Conservation (phyloP, 2,113 vertebrate genomes). For the Stegostoma tigrinum region DNA sequence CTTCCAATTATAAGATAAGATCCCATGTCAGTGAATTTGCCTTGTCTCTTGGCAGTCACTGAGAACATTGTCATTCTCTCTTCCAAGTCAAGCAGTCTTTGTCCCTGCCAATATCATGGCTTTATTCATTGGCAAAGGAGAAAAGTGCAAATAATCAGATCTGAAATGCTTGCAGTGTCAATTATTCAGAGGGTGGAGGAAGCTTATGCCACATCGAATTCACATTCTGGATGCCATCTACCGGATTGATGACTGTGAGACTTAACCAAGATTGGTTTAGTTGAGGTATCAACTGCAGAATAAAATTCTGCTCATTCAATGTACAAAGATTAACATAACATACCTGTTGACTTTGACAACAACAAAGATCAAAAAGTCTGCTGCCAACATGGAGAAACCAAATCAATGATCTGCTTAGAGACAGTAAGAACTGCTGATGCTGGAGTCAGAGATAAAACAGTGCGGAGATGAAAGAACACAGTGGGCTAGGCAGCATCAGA, state of each 20-base stretch:
- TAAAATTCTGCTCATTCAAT: background rate
- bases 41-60: background rate
- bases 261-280: background rate
- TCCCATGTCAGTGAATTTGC: background rate
- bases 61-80: background rate
- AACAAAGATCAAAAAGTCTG: background rate
- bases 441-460: no score
- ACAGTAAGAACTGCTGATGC: no score
- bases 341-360: background rate
- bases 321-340: background rate
- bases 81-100: background rate
- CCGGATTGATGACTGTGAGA: background rate
- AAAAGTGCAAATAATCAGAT: background rate
- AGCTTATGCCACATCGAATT: background rate
- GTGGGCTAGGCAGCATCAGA: no score
- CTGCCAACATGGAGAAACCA: no score
- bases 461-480: no score
- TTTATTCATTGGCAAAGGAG: background rate
- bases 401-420: background rate
- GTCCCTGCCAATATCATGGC: background rate
- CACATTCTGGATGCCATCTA: background rate
- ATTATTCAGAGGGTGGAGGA: background rate
- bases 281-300: background rate
- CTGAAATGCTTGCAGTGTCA: background rate
- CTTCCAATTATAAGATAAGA: background rate